Percentiles rank a stretch among this genome's conserved stretches.
These are phyloP conservation scores for Ctenosaura bakeri DNA, from an alignment of 2,797 vertebrate species.

Conservation along the genomic window DNA sequence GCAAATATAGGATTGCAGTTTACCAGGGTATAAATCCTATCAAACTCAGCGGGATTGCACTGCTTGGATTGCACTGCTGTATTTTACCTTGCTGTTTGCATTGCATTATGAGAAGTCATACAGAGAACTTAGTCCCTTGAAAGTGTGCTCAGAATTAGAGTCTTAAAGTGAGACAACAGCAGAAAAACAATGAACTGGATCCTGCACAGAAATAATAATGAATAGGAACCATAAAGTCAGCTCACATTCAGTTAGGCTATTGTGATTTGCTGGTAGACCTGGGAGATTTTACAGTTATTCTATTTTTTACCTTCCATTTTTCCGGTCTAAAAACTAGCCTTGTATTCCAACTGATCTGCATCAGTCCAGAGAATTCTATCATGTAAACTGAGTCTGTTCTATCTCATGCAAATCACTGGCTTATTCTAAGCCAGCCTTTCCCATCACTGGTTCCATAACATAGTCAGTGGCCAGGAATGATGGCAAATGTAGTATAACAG, in stretches of 20 bases:
- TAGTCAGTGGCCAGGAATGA: no score
- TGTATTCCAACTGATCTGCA: not conserved
- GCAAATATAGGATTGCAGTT: not conserved
- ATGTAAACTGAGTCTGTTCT: not conserved
- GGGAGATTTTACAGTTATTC: not conserved
- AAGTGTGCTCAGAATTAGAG: not conserved
- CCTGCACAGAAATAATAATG: not conserved
- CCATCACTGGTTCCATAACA: not conserved
- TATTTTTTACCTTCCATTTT: not conserved
- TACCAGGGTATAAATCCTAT: not conserved
- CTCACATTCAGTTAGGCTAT: not conserved
- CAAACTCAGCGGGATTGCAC: not conserved
- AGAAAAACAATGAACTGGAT: not conserved
- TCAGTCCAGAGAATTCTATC: not conserved
- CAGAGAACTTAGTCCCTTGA: not conserved
- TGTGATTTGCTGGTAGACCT: not conserved
- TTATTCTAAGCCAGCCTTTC: not conserved
- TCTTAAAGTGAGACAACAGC: not conserved
- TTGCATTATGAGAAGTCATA: not conserved
- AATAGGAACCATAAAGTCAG: not conserved
- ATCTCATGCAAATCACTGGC: not conserved
- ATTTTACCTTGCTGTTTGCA: no score
- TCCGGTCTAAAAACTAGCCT: not conserved
- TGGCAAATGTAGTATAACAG: no score
- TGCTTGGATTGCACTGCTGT: not conserved